A percentile compares a stretch with the other conserved stretches of the same genome.
These are phyloP conservation scores for Bubo scandiacus DNA, from an alignment of 2,113 vertebrate genomes.

Conservation along the genomic window DNA sequence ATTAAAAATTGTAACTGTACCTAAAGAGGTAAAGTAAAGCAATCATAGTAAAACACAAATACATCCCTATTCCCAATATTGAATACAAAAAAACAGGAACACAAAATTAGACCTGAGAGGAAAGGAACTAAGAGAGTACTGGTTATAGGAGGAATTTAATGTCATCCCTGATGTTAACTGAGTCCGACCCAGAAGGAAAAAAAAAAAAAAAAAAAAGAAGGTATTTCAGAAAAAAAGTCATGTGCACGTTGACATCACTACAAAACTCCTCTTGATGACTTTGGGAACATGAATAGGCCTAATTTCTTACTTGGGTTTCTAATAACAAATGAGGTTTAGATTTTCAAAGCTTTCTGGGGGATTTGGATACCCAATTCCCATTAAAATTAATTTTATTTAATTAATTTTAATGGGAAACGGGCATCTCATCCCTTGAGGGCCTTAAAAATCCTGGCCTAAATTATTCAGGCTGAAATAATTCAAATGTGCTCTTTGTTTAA, in stretches of 20 bases:
- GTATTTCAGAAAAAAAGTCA: neutral
- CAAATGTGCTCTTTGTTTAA: neutral
- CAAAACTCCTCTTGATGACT: neutral
- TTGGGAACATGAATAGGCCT: neutral
- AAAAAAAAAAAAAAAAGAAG: neutral
- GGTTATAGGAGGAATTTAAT: neutral
- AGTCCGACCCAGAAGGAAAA: neutral
- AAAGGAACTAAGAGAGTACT: neutral
- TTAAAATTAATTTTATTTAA: conserved; percentile 9
- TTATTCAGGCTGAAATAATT: conserved; percentile 13
- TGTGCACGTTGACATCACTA: neutral
- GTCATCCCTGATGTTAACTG: neutral
- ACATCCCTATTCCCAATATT: neutral
- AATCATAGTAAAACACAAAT: neutral
- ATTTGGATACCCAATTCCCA: neutral
- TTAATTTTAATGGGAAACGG: neutral
- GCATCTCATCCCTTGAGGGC: neutral
- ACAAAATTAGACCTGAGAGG: neutral
- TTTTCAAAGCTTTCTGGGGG: conserved; percentile 7
- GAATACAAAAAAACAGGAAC: neutral
- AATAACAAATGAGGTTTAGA: neutral
- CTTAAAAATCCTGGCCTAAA: conserved; percentile 14
- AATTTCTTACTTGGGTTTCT: conserved; percentile 12
- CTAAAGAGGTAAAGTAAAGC: neutral
- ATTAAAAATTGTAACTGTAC: neutral